A percentile compares a stretch with the other conserved stretches of the same genome.
Evolutionary conservation across 2,888 invertebrate genomes (phyloP).

Genomic region (Stenodema calcarata): DNA sequence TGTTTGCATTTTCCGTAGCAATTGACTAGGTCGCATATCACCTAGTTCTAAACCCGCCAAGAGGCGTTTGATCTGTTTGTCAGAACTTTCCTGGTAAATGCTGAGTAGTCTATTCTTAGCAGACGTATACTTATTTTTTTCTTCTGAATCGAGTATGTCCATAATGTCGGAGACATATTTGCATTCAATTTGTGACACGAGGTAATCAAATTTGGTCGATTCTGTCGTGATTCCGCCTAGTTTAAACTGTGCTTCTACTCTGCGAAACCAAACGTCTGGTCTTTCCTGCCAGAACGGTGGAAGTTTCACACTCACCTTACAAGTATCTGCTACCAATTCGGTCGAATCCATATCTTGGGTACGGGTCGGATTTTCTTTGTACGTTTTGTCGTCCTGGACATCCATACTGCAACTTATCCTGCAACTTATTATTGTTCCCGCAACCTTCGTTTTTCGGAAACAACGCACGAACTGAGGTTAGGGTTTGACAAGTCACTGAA

Average conservation of each 20-base stretch:
- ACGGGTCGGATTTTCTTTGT: no score
- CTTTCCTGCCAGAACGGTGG: conserved; percentile 39
- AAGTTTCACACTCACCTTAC: conserved; percentile 29
- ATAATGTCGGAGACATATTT: no score
- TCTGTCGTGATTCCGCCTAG: conserved; percentile 14
- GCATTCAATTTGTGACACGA: conserved; percentile 15
- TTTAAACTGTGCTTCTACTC: conserved; percentile 38
- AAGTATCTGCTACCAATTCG: not conserved
- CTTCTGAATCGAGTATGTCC: conserved; percentile 3
- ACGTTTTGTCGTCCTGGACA: no score
- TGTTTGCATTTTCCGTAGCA: conserved; percentile 12
- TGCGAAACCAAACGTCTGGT: conserved; percentile 38
- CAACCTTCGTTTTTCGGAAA: no score
- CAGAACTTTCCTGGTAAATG: conserved; percentile 17
- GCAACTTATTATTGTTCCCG: no score
- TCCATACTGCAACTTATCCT: no score
- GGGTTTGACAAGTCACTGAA: no score
- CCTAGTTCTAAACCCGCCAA: conserved; percentile 20
- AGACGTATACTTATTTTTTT: conserved; percentile 24
- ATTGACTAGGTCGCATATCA: conserved; percentile 30
- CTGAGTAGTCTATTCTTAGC: conserved; percentile 23
- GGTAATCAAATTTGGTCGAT: conserved; percentile 36
- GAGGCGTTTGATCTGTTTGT: no score
- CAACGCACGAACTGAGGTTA: no score
- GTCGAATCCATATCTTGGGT: no score